Conservation (phyloP, 2,113 vertebrate species). For the Mugil cephalus region DNA sequence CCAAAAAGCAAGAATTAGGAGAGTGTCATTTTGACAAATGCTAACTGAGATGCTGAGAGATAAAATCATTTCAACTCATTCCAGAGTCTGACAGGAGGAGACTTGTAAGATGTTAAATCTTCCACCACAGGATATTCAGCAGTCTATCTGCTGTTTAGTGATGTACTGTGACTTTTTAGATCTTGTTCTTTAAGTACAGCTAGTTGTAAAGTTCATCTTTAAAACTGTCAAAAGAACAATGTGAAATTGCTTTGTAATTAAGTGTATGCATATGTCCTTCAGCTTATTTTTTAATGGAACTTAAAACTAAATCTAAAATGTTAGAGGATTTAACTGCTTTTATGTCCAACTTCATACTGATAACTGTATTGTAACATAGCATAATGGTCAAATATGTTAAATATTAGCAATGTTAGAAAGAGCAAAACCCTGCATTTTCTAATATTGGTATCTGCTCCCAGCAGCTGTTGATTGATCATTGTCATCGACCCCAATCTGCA, state of each 20-base stretch:
- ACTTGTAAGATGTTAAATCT: neutral
- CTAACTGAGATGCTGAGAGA: neutral
- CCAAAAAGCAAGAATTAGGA: neutral
- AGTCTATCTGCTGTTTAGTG: neutral
- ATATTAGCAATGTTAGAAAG: constrained; percentile 29
- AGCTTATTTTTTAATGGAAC: too few species aligned
- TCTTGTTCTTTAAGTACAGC: neutral
- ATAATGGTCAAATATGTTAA: neutral
- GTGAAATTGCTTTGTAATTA: too few species aligned
- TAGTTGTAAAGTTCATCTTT: too few species aligned
- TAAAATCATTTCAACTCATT: neutral
- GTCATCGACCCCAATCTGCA: constrained; percentile 33
- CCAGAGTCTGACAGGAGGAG: neutral
- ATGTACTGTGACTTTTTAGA: neutral
- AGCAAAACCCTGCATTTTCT: constrained; percentile 9
- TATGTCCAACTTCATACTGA: too few species aligned
- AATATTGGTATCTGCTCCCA: constrained; percentile 16
- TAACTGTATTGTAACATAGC: too few species aligned
- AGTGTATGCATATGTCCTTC: too few species aligned
- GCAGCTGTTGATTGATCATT: constrained; percentile 30
- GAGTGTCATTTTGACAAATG: neutral
- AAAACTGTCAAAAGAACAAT: too few species aligned
- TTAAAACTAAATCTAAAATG: too few species aligned
- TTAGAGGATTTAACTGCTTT: neutral
- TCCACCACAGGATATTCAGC: too few species aligned